Conservation (phyloP, 2,113 vertebrate species). For the Podiceps cristatus region DNA sequence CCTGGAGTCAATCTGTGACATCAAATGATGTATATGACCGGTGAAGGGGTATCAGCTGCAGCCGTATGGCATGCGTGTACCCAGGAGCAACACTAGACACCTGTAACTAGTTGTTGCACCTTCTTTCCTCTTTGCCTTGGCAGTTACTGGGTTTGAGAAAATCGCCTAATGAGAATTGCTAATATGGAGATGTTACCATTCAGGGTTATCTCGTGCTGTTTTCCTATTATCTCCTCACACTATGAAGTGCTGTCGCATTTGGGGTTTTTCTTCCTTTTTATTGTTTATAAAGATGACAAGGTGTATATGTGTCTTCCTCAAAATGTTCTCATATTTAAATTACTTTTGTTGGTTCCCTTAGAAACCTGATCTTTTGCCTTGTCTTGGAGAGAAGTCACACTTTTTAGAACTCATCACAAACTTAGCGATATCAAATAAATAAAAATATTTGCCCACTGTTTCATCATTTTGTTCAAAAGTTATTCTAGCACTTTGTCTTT, state of each 20-base stretch:
- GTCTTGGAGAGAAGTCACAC: neutral
- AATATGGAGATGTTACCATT: too few species aligned
- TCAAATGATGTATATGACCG: neutral
- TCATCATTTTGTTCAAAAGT: neutral
- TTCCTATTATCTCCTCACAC: neutral
- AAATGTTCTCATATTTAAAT: neutral
- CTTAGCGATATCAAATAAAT: neutral
- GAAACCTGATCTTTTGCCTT: neutral
- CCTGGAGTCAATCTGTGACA: neutral
- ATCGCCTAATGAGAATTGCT: neutral
- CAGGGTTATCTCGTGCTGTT: neutral
- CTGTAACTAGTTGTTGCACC: neutral
- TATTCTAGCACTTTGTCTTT: neutral
- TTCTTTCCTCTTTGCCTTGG: neutral
- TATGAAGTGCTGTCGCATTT: neutral
- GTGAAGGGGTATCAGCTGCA: neutral
- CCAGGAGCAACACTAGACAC: neutral
- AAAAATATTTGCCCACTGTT: neutral
- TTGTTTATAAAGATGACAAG: neutral
- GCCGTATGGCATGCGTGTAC: rapidly evolving
- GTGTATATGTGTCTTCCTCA: neutral
- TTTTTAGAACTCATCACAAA: neutral
- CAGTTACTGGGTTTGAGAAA: neutral
- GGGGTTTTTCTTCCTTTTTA: neutral
- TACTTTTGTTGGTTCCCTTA: neutral